A percentile compares a stretch with the other conserved stretches of the same genome.
These are phyloP conservation scores for Actenoides lindsayi DNA, from an alignment of 2,113 vertebrate genomes.

Conservation along the genomic window DNA sequence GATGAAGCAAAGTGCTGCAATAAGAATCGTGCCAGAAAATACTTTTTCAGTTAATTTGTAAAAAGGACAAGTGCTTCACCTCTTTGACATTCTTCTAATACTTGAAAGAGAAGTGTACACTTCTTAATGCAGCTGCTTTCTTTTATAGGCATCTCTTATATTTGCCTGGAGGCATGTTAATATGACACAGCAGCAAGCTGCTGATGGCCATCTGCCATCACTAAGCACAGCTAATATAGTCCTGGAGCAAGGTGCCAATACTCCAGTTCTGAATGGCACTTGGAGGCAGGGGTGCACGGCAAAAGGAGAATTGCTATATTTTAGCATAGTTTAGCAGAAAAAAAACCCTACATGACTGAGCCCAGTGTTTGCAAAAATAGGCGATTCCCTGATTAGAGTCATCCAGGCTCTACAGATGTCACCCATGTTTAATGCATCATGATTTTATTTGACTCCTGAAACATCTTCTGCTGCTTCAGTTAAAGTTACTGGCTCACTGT, in stretches of 20 bases:
- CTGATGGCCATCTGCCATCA: not conserved
- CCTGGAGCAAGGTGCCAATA: not conserved
- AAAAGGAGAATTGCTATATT: not conserved
- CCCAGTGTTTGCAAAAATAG: not conserved
- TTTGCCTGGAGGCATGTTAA: not conserved
- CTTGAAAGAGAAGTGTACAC: not conserved
- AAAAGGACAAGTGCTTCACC: constrained; percentile 20
- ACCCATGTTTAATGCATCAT: not conserved
- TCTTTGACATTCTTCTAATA: constrained; percentile 42
- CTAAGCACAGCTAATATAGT: not conserved
- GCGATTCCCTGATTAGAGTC: not conserved
- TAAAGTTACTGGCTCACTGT: not conserved
- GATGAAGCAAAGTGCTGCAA: not conserved
- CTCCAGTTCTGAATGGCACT: not conserved
- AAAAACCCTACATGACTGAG: not conserved
- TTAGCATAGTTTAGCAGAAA: not conserved
- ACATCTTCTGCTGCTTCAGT: not conserved
- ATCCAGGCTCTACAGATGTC: not conserved
- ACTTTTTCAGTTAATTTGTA: not conserved
- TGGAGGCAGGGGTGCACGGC: accelerated
- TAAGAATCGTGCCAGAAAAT: constrained; percentile 33
- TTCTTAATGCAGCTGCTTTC: constrained; percentile 24
- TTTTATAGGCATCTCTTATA: not conserved
- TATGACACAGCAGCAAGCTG: not conserved
- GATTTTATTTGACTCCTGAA: not conserved